Evolutionary conservation across 2,888 invertebrate genomes (phyloP).

Genomic region (Globia sparganii): DNA sequence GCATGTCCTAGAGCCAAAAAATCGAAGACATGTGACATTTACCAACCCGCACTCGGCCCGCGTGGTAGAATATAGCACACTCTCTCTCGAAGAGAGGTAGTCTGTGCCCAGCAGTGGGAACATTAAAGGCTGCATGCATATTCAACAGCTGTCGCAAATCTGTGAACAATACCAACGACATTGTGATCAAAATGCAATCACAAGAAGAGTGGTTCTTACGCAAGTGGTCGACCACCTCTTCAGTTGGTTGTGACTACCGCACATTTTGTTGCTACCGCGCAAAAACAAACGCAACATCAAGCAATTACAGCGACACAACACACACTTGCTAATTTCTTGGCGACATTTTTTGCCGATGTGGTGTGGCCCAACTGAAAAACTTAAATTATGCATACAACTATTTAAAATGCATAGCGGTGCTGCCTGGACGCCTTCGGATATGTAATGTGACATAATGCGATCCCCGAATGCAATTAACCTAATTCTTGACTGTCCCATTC

Average conservation of each 20-base stretch:
- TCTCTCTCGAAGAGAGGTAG: too few relatives aligned
- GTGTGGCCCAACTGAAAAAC: not conserved
- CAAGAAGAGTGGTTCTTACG: too few relatives aligned
- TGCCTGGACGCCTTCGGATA: conserved; percentile 65
- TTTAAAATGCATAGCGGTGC: conserved; percentile 75
- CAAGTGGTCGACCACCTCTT: too few relatives aligned
- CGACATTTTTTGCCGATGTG: not conserved
- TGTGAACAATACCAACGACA: not conserved
- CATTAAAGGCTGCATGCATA: too few relatives aligned
- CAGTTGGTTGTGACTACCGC: not conserved
- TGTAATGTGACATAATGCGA: conserved; percentile 72
- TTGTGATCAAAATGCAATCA: not conserved
- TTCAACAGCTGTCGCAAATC: not conserved
- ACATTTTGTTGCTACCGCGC: not conserved
- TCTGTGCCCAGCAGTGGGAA: too few relatives aligned
- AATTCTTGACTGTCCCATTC: conserved; percentile 60
- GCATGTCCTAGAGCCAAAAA: too few relatives aligned
- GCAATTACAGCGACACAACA: not conserved
- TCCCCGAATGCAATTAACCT: conserved; percentile 72
- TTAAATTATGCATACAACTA: conserved; percentile 68
- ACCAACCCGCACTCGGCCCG: too few relatives aligned
- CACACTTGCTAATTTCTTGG: not conserved
- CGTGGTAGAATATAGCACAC: too few relatives aligned
- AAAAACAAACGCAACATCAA: not conserved
- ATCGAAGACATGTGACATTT: too few relatives aligned